Conservation (phyloP, 2,113 vertebrate species). For the Phyllopteryx taeniolatus region DNA sequence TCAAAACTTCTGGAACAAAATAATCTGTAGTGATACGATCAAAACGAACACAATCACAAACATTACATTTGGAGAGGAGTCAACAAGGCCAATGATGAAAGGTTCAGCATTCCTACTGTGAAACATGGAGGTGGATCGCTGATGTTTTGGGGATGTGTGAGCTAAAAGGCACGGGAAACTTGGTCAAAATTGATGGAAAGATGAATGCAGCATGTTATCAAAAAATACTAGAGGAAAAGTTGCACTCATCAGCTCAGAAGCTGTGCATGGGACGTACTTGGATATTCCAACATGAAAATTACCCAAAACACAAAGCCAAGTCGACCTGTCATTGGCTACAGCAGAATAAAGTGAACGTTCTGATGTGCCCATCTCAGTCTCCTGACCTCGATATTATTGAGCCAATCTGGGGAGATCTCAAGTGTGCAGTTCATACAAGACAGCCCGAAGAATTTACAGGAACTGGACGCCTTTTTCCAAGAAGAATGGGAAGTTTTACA, state of each 20-base stretch:
- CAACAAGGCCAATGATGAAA: not conserved
- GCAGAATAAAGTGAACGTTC: slow-evolving; percentile 3
- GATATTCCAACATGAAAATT: not conserved
- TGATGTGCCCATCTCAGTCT: not conserved
- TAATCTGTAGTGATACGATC: no score
- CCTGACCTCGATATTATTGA: slow-evolving; percentile 6
- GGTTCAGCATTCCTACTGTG: not conserved
- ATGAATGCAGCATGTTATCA: not conserved
- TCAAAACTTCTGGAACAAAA: no score
- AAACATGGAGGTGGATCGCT: not conserved
- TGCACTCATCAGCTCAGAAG: not conserved
- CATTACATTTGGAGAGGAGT: not conserved
- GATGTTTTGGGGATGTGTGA: no score
- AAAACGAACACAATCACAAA: not conserved
- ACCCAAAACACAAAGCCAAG: not conserved
- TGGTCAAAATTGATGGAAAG: not conserved
- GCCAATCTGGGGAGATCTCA: not conserved
- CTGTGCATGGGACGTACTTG: not conserved
- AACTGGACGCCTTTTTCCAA: no score
- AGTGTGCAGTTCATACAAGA: no score
- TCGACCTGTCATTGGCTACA: not conserved
- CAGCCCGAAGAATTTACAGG: no score
- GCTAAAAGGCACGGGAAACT: no score
- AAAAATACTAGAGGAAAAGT: not conserved
- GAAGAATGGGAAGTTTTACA: no score